Conservation (phyloP, 2,797 vertebrate genomes). For the Pipistrellus nathusii region DNA sequence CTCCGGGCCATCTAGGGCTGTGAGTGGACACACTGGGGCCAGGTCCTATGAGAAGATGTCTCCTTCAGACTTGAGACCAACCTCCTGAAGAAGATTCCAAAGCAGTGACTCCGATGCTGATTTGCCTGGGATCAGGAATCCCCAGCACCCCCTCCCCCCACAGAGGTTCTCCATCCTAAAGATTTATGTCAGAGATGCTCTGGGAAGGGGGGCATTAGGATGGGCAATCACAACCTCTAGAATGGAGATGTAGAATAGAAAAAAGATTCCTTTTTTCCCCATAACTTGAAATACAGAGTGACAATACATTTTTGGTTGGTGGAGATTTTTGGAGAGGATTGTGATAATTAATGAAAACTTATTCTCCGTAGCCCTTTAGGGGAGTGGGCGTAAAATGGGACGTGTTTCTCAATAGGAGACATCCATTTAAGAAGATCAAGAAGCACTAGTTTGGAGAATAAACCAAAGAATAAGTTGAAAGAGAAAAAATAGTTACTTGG, state of each 20-base stretch:
- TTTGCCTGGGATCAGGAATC: not conserved
- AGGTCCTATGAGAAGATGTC: not conserved
- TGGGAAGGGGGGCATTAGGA: not conserved
- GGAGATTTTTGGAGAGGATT: not conserved
- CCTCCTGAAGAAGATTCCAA: not conserved
- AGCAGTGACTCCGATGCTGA: not conserved
- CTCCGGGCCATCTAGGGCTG: accelerated
- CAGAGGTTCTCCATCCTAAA: not conserved
- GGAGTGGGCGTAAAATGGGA: not conserved
- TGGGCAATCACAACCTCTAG: not conserved
- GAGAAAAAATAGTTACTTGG: not conserved
- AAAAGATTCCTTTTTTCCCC: not conserved
- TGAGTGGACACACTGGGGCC: not conserved
- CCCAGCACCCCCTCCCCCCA: no score
- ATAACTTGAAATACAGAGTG: not conserved
- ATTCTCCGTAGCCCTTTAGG: not conserved
- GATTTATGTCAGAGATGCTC: not conserved
- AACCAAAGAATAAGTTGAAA: not conserved
- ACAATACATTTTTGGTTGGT: not conserved
- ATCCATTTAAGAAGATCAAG: not conserved
- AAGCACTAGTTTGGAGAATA: not conserved
- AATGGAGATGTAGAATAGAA: not conserved
- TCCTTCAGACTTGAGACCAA: not conserved
- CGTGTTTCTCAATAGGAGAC: not conserved
- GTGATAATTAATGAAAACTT: not conserved